Conservation (phyloP, 2,888 invertebrate species). For the Blastobasis lacticolella region DNA sequence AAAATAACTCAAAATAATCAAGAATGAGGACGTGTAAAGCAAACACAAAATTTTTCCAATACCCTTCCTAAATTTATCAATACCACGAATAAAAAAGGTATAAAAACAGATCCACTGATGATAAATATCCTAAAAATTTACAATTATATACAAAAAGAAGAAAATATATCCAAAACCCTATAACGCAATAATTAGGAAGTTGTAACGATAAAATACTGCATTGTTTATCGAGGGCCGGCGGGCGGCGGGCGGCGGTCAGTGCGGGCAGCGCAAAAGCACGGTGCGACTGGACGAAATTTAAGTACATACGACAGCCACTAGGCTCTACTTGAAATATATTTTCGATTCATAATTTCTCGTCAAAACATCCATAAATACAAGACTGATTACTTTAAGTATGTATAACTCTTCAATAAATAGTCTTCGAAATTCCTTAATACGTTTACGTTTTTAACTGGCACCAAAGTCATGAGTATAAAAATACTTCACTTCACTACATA, state of each 20-base stretch:
- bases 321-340: slow-evolving; percentile 15
- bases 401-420: slow-evolving; percentile 12
- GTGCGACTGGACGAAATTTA: slow-evolving; percentile 45
- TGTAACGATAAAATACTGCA: slow-evolving; percentile 59
- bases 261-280: slow-evolving; percentile 55
- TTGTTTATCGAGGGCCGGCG: slow-evolving; percentile 28
- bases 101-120: slow-evolving; percentile 53
- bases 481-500: slow-evolving; percentile 1
- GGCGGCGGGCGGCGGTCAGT: no score
- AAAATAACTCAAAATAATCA: slow-evolving; percentile 8
- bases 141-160: slow-evolving; percentile 65
- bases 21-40: slow-evolving; percentile 19
- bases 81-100: slow-evolving; percentile 33
- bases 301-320: slow-evolving; percentile 44
- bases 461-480: slow-evolving; percentile 10
- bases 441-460: slow-evolving; percentile 17
- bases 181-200: slow-evolving; percentile 38
- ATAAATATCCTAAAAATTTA: slow-evolving; percentile 62
- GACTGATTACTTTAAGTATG: slow-evolving; percentile 11
- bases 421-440: slow-evolving; percentile 2
- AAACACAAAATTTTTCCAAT: slow-evolving; percentile 26
- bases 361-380: slow-evolving; percentile 1
- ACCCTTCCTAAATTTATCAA: slow-evolving; percentile 15
- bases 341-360: slow-evolving; percentile 1
- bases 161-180: slow-evolving; percentile 60